Percentiles rank a stretch among this genome's conserved stretches.
Conservation (phyloP, 37 sponge, comb jelly and placozoan species). For the Agelas oroides region DNA sequence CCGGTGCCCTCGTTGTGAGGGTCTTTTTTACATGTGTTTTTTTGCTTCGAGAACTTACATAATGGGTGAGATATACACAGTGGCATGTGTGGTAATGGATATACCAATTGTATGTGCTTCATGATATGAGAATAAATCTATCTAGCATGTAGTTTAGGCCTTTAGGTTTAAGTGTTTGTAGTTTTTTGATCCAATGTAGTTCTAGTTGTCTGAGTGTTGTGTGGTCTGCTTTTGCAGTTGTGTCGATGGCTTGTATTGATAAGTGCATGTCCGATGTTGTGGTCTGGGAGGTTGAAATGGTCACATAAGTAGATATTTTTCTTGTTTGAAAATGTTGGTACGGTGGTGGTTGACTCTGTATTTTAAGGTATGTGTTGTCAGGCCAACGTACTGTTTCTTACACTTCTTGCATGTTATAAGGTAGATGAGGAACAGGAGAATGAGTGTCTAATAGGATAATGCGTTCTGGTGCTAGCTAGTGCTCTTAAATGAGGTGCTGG, state of each 20-base stretch:
- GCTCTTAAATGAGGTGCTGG: background rate
- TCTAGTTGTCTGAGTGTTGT: background rate
- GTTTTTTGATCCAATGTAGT: slow-evolving; percentile 24
- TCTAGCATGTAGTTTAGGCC: too few species aligned
- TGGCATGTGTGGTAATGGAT: too few species aligned
- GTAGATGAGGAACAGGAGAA: slow-evolving; percentile 33
- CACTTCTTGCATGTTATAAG: too few species aligned
- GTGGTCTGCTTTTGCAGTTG: background rate
- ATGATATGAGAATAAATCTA: too few species aligned
- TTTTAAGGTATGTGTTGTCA: slow-evolving; percentile 29
- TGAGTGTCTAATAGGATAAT: background rate
- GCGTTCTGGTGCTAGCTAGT: slow-evolving; percentile 12
- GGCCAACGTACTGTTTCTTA: slow-evolving; percentile 48
- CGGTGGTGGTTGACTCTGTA: slow-evolving; percentile 26
- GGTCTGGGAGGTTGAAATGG: slow-evolving; percentile 43
- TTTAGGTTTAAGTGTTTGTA: background rate
- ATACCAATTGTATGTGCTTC: too few species aligned
- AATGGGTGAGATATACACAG: too few species aligned
- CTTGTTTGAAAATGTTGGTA: slow-evolving; percentile 15
- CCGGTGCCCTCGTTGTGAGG: too few species aligned
- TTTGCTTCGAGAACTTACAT: too few species aligned
- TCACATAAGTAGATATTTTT: background rate
- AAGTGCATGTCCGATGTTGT: too few species aligned
- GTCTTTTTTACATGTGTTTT: too few species aligned
- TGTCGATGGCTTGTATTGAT: background rate